Evolutionary conservation across 2,113 vertebrate species (phyloP), one percentile per base, ranked within the genome.

Genomic region (Carassius carassius): DNA sequence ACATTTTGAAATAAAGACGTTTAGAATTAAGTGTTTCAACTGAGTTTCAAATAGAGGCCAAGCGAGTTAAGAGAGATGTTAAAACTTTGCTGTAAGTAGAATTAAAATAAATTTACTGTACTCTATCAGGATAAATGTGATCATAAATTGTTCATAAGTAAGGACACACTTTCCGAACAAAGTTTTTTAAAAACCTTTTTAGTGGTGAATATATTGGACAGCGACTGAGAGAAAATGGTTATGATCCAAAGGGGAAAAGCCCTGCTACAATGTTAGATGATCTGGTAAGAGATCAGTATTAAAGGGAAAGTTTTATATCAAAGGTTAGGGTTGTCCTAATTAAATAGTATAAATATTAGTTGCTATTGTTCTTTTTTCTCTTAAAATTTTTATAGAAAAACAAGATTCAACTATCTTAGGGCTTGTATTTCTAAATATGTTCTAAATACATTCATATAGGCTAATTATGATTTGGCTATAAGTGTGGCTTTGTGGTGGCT

Each of bases 201-300:
- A 97, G 96, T 84, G 89, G 85, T 84, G 91, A 95, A 88, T 96
- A 97, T 88, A 92, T 98, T 87, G 95, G 97, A 60, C 94, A 94
- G 90, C 96, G 90, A 91, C 92, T 97, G 79, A 83, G 91, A 87
- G 96, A 97, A 92, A 95, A 96, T 9, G 87, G 92, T 82, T 98
- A 97, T 90, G 96, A 97, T 88, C 95, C 95, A 6, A 94, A 95
- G 88, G 95, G 96, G 87, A 95, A 91, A 91, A 92, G 87, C 62
- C 87, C 92, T 6, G 89, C 90, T 69, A 94, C 93, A 1, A 85
- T 94, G 88, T 90, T 97, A 91, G 96, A 96, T 88, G 94, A 97
- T 72, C 90, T 96, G 95, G 96, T 98, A 95, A 93, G 85, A 70
- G 80, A 63, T 82, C 23, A 37, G 51, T 17, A 19, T 23, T 23